These are phyloP conservation scores for Drosophila putrida DNA, from an alignment of 2,888 invertebrate genomes.

Conservation along the genomic window DNA sequence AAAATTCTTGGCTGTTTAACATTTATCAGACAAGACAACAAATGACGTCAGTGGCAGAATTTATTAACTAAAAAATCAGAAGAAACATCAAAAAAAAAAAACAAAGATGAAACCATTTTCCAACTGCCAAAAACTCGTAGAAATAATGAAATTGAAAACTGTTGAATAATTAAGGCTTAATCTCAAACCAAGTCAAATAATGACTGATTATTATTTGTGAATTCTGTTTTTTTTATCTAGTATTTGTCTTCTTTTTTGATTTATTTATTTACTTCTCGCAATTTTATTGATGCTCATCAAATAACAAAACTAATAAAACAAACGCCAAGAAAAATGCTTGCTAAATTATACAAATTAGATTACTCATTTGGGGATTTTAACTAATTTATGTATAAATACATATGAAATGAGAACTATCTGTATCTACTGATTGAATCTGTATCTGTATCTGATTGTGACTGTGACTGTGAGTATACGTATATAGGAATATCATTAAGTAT, in stretches of 20 bases:
- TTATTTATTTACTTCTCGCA: conserved; percentile 6
- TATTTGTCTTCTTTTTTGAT: background rate
- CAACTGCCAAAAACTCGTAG: conserved; percentile 30
- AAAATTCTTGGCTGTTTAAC: conserved; percentile 50
- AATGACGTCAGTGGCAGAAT: conserved; percentile 75
- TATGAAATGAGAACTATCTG: conserved; percentile 38
- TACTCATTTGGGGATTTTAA: conserved; percentile 36
- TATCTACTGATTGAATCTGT: conserved; percentile 1
- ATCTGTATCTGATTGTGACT: no score
- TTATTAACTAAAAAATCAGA: conserved; percentile 54
- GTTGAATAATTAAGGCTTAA: conserved; percentile 7
- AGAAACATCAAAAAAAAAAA: conserved; percentile 35
- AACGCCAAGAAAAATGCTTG: conserved; percentile 6
- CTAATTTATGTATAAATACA: conserved; percentile 43
- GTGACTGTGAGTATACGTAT: conserved; percentile 8
- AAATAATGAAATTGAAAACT: conserved; percentile 20
- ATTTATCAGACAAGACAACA: conserved; percentile 52
- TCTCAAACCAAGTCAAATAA: background rate
- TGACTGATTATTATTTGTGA: conserved; percentile 14
- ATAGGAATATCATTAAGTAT: conserved; percentile 36
- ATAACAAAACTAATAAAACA: conserved; percentile 24
- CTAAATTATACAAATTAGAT: conserved; percentile 34
- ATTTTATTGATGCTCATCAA: conserved; percentile 21
- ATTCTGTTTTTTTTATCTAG: background rate
- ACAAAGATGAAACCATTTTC: conserved; percentile 23